Base-by-base conservation (phyloP, 2,888 invertebrate species). In the Cryptophagus acutangulus region DNA sequence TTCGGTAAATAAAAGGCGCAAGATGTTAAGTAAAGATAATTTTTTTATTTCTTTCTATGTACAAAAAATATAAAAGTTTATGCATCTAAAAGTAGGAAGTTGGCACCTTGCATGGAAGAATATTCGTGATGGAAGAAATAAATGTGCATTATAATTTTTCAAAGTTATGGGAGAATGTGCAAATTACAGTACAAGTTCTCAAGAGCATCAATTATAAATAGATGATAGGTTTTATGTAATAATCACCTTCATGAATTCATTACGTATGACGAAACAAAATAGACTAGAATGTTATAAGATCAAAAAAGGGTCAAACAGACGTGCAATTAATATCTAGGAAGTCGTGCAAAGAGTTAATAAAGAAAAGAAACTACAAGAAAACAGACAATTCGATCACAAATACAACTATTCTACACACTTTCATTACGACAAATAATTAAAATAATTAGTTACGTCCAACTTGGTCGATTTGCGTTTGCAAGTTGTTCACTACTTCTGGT, bases 401-500 rank as follows among this genome's bases (percentile, higher is more conserved):
- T 10, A 5, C 3, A 14, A 13, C 13, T 31, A 20, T 20, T 20
- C 35, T 30, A n/a, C n/a, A n/a, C n/a, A n/a, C n/a, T n/a, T n/a
- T n/a, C n/a, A n/a, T n/a, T n/a, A n/a, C n/a, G n/a, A n/a, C n/a
- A n/a, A n/a, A n/a, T n/a, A n/a, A n/a, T n/a, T n/a, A n/a, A n/a
- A n/a, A n/a, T n/a, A n/a, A 35, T 69, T 72, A 79, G 61, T 79
- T 77, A 55, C 74, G 77, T 54, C 89, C 89, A 58, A 90, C 82
- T 70, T 85, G 82, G 68, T 90, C 88, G 58, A 90, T 83, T 71
- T 89, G 89, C 38, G 80, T 72, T 66, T 90, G 89, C 46, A 90
- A 77, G 71, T 90, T 90, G 75, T 83, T 87, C 66, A 90, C 86
- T 25, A 90, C 90, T 72, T 90, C 90, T 31, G 82, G 80, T 5